phyloP scores from a whole-genome alignment of 2,888 invertebrate species.

The Clivina fossor region DNA sequence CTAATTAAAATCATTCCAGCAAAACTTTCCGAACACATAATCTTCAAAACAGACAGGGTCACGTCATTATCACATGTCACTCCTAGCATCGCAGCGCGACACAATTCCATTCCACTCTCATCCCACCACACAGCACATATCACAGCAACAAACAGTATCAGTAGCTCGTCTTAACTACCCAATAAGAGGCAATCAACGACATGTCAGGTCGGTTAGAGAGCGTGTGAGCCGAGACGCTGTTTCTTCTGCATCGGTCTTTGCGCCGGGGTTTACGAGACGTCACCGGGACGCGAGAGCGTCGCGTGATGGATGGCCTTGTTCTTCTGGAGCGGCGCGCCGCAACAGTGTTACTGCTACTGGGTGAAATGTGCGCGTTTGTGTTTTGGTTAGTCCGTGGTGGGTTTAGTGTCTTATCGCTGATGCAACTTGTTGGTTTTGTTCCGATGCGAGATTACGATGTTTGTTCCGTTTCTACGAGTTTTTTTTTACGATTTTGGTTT shows the following conservation, averaged over 20 bases:
- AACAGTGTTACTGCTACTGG: slow-evolving; percentile 2
- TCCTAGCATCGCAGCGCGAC: background rate
- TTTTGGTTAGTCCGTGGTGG: slow-evolving; percentile 34
- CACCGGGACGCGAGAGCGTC: slow-evolving; percentile 42
- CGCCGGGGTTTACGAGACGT: slow-evolving; percentile 42
- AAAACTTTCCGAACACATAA: too few relatives aligned
- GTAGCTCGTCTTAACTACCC: slow-evolving; percentile 53
- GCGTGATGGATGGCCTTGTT: slow-evolving; percentile 50
- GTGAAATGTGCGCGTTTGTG: too few relatives aligned
- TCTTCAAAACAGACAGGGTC: too few relatives aligned
- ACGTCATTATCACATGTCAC: too few relatives aligned
- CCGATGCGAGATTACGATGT: too few relatives aligned
- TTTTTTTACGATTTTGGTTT: too few relatives aligned
- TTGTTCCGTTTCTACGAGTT: too few relatives aligned
- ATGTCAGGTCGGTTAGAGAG: slow-evolving; percentile 53
- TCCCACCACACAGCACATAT: slow-evolving; percentile 18
- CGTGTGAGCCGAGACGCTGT: too few relatives aligned
- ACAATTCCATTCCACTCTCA: background rate
- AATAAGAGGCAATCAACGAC: slow-evolving; percentile 59
- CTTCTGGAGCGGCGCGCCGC: slow-evolving; percentile 14
- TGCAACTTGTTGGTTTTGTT: too few relatives aligned
- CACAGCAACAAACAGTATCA: slow-evolving; percentile 41
- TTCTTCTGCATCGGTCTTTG: too few relatives aligned
- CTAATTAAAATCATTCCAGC: too few relatives aligned
- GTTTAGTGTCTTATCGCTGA: too few relatives aligned